Base-by-base conservation (phyloP, 2,888 invertebrate species). In the Tachystola acroxantha region DNA sequence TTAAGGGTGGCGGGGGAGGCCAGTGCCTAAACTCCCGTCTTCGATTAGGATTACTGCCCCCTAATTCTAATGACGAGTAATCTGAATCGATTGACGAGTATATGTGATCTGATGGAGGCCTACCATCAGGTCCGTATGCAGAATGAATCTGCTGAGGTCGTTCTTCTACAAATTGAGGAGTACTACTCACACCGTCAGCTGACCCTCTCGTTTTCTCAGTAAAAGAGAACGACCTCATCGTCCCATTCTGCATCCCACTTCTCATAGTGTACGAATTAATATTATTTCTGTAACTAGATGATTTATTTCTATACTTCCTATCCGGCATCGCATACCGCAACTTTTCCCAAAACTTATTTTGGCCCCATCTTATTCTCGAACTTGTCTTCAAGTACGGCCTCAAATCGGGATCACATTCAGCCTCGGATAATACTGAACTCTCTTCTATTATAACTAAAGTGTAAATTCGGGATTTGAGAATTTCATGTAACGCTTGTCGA, bases 331-430 rank as follows among this genome's bases (percentile, higher is more conserved):
- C 93, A 70, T 95, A 96, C 48, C 94, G 91, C 47, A 98, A 85
- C 64, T 95, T 93, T 66, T 96, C 96, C 97, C 97, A 97, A 88
- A 98, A 98, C 65, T 96, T 91, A 59, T 93, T 94, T 75, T 97
- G 96, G 57, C 94, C 94, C 92, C 95, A 95, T 54, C 93, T 90
- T 50, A 97, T 90, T 42, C 95, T 89, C 36, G 94, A 93, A 64
- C 94, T 93, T 28, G 94, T 94, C 74, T 96, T 94, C 40, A 98
- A 88, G 70, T 96, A 97, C 22, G 96, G 93, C 61, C 95, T 90
- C 38, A 97, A 88, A 65, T 97, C 97, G 11, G 93, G 92, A 67
- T 97, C 96, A 42, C 94, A 91, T 63, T 95, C 94, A 5, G 94
- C 93, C 63, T 95, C 94, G 9, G 92, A 91, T 32, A 95, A 90